These are phyloP conservation scores for Danaus plexippus DNA, from an alignment of 1,140 invertebrate genomes.

Conservation along the genomic window DNA sequence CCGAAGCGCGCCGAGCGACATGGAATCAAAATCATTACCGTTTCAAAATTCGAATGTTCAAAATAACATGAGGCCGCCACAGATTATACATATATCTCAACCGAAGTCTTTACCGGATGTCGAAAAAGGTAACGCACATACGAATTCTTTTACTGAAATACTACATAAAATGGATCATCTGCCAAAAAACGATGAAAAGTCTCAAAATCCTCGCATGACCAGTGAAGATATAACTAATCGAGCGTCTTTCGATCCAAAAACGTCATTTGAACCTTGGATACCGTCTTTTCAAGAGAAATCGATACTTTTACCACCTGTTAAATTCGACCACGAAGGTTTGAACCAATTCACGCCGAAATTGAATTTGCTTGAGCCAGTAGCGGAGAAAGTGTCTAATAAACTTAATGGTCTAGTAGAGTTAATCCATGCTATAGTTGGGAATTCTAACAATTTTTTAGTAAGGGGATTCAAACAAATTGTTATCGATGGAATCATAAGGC, in stretches of 20 bases:
- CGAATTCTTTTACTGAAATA: too few species aligned
- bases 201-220: too few species aligned
- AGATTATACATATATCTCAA: slow-evolving; percentile 23
- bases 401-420: slow-evolving; percentile 42
- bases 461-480: slow-evolving; percentile 51
- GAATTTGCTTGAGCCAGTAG: slow-evolving; percentile 33
- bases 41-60: slow-evolving; percentile 21
- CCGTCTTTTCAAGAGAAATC: slow-evolving; percentile 12
- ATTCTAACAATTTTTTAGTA: slow-evolving; percentile 30
- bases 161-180: too few species aligned
- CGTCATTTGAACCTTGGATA: slow-evolving; percentile 8
- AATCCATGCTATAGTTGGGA: slow-evolving; percentile 38
- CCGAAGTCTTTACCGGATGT: slow-evolving; percentile 15
- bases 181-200: too few species aligned
- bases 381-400: slow-evolving; percentile 40
- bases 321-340: slow-evolving; percentile 10
- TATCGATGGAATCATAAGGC: slow-evolving; percentile 50
- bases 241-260: too few species aligned
- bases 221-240: too few species aligned
- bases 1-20: slow-evolving; percentile 18
- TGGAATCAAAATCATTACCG: slow-evolving; percentile 15
- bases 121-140: slow-evolving; percentile 1
- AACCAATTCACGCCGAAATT: slow-evolving; percentile 15
- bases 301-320: slow-evolving; percentile 3
- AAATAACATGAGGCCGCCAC: slow-evolving; percentile 18